Evolutionary conservation across 2,113 vertebrate genomes (phyloP).

Genomic region (Prochilodus magdalenae): DNA sequence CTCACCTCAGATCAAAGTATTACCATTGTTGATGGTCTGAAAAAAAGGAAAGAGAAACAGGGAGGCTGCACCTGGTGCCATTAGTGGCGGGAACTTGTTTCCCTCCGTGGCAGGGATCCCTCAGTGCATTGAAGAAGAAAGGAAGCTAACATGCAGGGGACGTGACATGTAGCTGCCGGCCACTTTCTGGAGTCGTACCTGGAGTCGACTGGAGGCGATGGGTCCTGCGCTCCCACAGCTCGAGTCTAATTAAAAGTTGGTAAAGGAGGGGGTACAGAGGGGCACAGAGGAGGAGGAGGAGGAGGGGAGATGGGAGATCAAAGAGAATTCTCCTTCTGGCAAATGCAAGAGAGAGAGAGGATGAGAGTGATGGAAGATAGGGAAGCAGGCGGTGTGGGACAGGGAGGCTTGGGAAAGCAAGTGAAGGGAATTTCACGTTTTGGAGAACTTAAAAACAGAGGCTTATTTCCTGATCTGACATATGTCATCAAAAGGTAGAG

Average conservation of each 20-base stretch:
- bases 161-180: background rate
- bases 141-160: background rate
- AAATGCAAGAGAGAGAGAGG: constrained; percentile 12
- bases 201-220: constrained; percentile 20
- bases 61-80: constrained; percentile 56
- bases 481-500: too few species aligned
- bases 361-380: constrained; percentile 2
- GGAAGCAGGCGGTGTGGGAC: background rate
- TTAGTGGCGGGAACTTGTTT: constrained; percentile 56
- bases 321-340: constrained; percentile 44
- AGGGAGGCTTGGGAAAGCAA: background rate
- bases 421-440: background rate
- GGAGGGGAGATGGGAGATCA: constrained; percentile 35
- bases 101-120: background rate
- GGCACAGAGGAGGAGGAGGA: background rate
- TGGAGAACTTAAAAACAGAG: too few species aligned
- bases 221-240: constrained; percentile 1
- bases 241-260: constrained; percentile 40
- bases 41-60: constrained; percentile 58
- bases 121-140: constrained; percentile 9
- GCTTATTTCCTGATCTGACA: too few species aligned
- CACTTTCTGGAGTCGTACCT: constrained; percentile 6
- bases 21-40: constrained; percentile 59
- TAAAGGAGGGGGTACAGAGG: background rate
- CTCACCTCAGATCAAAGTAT: constrained; percentile 71